Base-by-base conservation (phyloP, 2,113 vertebrate species). In the Spheniscus mendiculus region DNA sequence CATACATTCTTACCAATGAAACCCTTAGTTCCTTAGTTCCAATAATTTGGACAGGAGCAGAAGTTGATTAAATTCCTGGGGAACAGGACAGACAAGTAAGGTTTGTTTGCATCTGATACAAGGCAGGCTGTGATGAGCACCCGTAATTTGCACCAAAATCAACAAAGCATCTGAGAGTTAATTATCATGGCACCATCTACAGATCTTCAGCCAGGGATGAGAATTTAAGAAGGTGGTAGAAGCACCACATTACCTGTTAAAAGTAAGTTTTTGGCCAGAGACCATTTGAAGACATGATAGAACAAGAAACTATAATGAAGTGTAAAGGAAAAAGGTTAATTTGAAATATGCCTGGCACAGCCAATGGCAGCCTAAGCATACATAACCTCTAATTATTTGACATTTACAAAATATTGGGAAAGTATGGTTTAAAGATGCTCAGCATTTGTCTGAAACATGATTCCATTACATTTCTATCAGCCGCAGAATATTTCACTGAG, bases 251-350 rank as follows among this genome's bases (percentile, higher is more conserved):
- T 21, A 40, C 7, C 50, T 40, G 4, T 7, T 72, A 30, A 13
- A 81, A 56, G 11, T 14, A 44, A 52, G 12, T 67, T 78, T n/a
- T 22, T 3, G 8, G 27, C 13, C 47, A 83, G 29, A 87, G 8
- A 59, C 14, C 23, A 40, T 44, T 1, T 30, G 65, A 90, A 59
- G 11, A 38, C 2, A 7, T 0, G 3, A 42, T 0, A 36, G 23
- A 74, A 49, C 25, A 65, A 83, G 26, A 2, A 58, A 76, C 13
- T 34, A 6, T 13, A 25, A 16, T 0, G 21, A 50, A 45, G 14
- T 1, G 25, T 10, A 44, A 74, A 58, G 44, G 42, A 72, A 95
- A 88, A 90, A 70, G 49, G 42, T 82, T 58, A 78, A 85, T 87
- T 19, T 58, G 71, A 78, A 85, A 62, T 15, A 13, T 2, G 25